Percentiles rank a stretch among this genome's conserved stretches.
Evolutionary conservation across 2,113 vertebrate genomes (phyloP).

Genomic region (Tautogolabrus adspersus): DNA sequence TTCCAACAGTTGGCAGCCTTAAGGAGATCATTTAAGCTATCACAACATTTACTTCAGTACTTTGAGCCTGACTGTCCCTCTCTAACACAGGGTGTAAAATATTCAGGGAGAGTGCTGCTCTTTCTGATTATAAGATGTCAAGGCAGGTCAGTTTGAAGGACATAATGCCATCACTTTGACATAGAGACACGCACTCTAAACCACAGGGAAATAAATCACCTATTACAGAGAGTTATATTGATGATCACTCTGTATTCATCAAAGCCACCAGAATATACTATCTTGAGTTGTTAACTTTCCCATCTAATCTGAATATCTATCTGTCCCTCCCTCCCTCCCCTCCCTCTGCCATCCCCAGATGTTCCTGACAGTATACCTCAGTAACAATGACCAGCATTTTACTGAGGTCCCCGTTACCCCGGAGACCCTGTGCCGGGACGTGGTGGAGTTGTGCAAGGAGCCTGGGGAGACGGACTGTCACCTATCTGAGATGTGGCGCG

Average conservation of each 20-base stretch:
- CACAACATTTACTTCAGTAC: background rate
- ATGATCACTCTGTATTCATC: conserved; percentile 16
- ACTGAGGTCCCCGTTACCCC: conserved; percentile 97
- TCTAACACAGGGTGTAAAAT: background rate
- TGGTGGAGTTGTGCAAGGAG: conserved; percentile 97
- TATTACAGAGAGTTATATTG: conserved; percentile 21
- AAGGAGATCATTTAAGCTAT: background rate
- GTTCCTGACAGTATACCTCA: conserved; percentile 99
- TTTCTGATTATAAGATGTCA: no score
- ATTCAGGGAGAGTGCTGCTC: background rate
- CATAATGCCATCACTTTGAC: background rate
- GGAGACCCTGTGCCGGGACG: conserved; percentile 93
- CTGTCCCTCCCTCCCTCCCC: background rate
- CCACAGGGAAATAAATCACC: conserved; percentile 13
- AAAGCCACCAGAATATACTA: background rate
- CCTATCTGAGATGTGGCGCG: conserved; percentile 93
- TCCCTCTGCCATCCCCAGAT: conserved; percentile 82
- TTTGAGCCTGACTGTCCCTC: background rate
- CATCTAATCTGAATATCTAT: conserved; percentile 15
- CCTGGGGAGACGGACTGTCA: conserved; percentile 93
- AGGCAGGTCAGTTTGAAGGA: background rate
- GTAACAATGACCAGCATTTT: conserved; percentile 98
- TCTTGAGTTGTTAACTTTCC: conserved; percentile 16
- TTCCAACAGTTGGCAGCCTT: conserved; percentile 3
- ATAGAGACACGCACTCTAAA: conserved; percentile 20